Evolutionary conservation across 1,140 invertebrate genomes (phyloP).

Genomic region (Drosophila subobscura): DNA sequence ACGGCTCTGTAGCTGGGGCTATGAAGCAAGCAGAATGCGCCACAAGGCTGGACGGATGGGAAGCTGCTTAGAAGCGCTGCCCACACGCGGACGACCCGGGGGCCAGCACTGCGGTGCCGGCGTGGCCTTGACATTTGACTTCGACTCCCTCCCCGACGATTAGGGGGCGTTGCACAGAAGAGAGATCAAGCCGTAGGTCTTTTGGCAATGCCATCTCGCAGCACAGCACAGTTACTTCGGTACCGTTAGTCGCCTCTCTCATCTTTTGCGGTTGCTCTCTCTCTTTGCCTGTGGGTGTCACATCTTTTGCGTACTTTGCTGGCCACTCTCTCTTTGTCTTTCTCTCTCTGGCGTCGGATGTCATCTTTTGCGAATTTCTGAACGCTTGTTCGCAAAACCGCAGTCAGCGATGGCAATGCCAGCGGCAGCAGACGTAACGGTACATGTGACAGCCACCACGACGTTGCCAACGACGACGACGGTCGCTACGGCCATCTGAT

Average conservation of each 20-base stretch:
- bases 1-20: constrained; percentile 68
- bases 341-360: constrained; percentile 12
- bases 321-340: neutral
- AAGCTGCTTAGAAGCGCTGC: constrained; percentile 23
- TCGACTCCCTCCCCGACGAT: constrained; percentile 6
- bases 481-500: constrained; percentile 60
- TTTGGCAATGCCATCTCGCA: neutral
- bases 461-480: constrained; percentile 31
- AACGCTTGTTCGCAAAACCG: constrained; percentile 78
- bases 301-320: constrained; percentile 6
- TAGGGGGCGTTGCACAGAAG: too few relatives aligned
- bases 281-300: neutral
- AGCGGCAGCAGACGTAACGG: constrained; percentile 74
- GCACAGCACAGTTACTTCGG: constrained; percentile 21
- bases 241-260: constrained; percentile 26
- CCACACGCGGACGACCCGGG: too few relatives aligned
- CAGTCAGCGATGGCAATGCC: constrained; percentile 74
- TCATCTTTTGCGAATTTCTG: constrained; percentile 55
- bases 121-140: constrained; percentile 55
- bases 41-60: constrained; percentile 49
- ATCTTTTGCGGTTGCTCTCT: neutral
- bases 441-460: constrained; percentile 41
- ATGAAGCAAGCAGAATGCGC: constrained; percentile 75
- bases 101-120: neutral
- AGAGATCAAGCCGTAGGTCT: constrained; percentile 21